Evolutionary conservation across 2,888 invertebrate species (phyloP).

Genomic region (Leptopilina myrica): DNA sequence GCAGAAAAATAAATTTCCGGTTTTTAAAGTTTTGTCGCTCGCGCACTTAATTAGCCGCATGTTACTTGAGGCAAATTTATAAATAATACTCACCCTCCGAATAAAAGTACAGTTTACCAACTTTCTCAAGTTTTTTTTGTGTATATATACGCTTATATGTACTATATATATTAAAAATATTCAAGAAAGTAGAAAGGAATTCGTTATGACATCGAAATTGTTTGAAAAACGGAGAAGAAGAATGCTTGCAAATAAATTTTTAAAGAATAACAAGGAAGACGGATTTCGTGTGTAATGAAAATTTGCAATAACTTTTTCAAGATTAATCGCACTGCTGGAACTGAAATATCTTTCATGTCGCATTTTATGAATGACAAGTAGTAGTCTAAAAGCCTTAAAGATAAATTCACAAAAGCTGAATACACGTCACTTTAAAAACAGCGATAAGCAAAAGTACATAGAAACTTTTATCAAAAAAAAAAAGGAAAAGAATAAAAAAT

Average conservation of each 20-base stretch:
- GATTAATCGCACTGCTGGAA: constrained; percentile 6
- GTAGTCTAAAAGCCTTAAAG: too few species aligned
- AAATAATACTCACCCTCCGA: background rate
- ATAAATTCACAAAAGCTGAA: too few species aligned
- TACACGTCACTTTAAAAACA: too few species aligned
- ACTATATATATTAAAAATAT: background rate
- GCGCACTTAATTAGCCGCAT: background rate
- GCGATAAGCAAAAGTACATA: too few species aligned
- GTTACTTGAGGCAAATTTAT: background rate
- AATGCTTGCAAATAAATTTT: background rate
- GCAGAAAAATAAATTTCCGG: too few species aligned
- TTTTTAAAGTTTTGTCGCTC: background rate
- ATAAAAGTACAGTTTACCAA: background rate
- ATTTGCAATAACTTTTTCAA: constrained; percentile 10
- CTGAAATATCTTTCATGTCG: background rate
- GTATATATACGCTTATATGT: background rate
- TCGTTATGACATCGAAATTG: constrained; percentile 6
- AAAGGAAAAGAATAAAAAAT: too few species aligned
- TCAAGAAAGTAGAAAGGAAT: constrained; percentile 23
- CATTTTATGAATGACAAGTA: background rate
- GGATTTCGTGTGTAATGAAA: background rate
- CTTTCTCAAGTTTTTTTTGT: background rate
- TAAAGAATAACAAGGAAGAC: background rate
- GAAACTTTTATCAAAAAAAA: too few species aligned
- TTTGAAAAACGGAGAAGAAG: background rate